Base-by-base conservation (phyloP, 1,140 invertebrate genomes). In the Trachymyrmex cornetzi region DNA sequence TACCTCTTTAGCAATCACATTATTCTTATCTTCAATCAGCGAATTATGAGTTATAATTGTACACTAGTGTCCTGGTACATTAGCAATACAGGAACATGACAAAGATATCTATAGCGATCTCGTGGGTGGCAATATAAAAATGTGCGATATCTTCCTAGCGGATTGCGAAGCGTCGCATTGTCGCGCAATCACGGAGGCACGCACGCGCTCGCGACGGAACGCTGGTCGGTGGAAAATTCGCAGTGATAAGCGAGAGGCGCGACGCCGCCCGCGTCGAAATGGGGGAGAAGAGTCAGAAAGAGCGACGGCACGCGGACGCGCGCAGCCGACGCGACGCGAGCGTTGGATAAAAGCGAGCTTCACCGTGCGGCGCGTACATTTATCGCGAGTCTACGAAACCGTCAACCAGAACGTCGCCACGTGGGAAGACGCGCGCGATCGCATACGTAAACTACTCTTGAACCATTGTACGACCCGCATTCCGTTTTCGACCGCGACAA, bases 321-420 rank as follows among this genome's bases (percentile, higher is more conserved):
- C 92, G 87, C 90, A 71, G 84, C 85, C 66, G 53, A 67, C 61
- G 66, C 66, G 53, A 67, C 61, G 66, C 84, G 77, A 86, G 92
- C 90, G 85, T 91, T 91, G 66, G 92, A 95, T 95, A 94, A 94
- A 94, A 95, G 92, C 93, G 89, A 87, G 92, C 91, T 89, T 89
- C 89, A 71, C 88, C 88, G 74, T 34, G 77, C 79, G 87, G 86
- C 90, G 86, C 90, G 91, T 93, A 89, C 94, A 95, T 93, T 95
- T 89, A 92, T 93, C 93, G 91, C 92, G 93, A 92, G 91, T 91
- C 94, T 92, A 86, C 79, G 86, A 88, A 75, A 85, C 88, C 55
- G 91, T 92, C 94, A 92, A 93, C 92, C 90, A 86, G 88, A 30
- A 80, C 72, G 27, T 85, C 91, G 16, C 1, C 50, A 59, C 66